These are phyloP conservation scores for Erythrolamprus reginae DNA, from an alignment of 2,113 vertebrate species.

Conservation along the genomic window DNA sequence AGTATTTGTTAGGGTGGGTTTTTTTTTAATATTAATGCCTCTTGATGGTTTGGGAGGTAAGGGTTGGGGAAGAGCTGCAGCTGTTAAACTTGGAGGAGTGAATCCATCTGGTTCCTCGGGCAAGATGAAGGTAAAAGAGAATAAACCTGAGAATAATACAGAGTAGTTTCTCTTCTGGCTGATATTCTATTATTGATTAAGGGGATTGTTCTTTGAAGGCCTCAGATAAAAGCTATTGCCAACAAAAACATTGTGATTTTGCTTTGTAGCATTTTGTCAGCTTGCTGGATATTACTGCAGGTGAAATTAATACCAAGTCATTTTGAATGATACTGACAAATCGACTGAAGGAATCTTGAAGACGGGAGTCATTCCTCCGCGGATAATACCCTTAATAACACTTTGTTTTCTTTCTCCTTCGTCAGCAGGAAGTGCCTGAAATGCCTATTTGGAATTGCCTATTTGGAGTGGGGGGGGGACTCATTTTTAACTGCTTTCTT, in stretches of 20 bases:
- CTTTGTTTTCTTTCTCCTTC: background rate
- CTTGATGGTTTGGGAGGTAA: background rate
- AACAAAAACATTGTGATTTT: background rate
- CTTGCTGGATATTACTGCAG: background rate
- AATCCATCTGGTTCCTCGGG: background rate
- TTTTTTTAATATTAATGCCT: constrained; percentile 7
- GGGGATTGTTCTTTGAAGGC: background rate
- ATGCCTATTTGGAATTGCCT: too few species aligned
- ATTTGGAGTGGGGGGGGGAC: background rate
- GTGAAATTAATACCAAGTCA: constrained; percentile 12
- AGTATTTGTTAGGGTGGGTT: background rate
- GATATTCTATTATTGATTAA: constrained; percentile 10
- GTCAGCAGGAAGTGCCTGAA: background rate
- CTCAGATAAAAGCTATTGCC: background rate
- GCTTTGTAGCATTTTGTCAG: background rate
- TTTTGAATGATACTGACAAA: background rate
- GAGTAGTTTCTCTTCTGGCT: background rate
- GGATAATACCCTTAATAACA: background rate
- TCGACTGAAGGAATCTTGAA: background rate
- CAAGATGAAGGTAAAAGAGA: background rate
- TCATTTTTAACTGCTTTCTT: background rate
- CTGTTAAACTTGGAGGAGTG: background rate
- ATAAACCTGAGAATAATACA: background rate
- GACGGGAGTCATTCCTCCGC: background rate
- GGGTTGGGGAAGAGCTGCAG: background rate